Percentiles rank a stretch among this genome's conserved stretches.
Conservation (phyloP, 2,888 invertebrate genomes). For the Fissipunctia ypsillon region DNA sequence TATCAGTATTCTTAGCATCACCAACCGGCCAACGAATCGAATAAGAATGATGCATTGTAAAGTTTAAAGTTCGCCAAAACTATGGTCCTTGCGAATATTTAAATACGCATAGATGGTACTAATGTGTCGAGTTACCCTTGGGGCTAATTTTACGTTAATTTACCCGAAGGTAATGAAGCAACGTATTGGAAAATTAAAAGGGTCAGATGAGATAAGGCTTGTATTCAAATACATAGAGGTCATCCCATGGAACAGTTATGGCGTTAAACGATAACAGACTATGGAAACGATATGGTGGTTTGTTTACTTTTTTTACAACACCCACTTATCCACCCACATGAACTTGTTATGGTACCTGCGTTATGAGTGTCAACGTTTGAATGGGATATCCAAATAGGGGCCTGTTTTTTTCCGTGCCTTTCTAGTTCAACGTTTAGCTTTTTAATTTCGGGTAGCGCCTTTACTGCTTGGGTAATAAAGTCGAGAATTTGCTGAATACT, state of each 20-base stretch:
- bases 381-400: slow-evolving; percentile 67
- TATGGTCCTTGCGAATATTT: slow-evolving; percentile 76
- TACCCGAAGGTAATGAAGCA: slow-evolving; percentile 75
- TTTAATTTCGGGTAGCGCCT: slow-evolving; percentile 15
- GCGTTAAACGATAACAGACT: slow-evolving; percentile 54
- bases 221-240: slow-evolving; percentile 72
- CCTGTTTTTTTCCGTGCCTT: slow-evolving; percentile 50
- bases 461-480: slow-evolving; percentile 46
- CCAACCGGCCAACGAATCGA: slow-evolving; percentile 73
- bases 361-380: slow-evolving; percentile 78
- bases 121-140: slow-evolving; percentile 70
- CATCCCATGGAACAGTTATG: slow-evolving; percentile 56
- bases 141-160: slow-evolving; percentile 72
- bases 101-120: slow-evolving; percentile 67
- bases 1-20: slow-evolving; percentile 84
- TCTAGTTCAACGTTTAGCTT: slow-evolving; percentile 40
- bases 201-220: slow-evolving; percentile 69
- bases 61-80: slow-evolving; percentile 82
- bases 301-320: slow-evolving; percentile 81
- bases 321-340: slow-evolving; percentile 78
- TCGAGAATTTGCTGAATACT: slow-evolving; percentile 49
- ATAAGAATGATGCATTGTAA: slow-evolving; percentile 84
- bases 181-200: slow-evolving; percentile 83
- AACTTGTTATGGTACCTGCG: slow-evolving; percentile 77
- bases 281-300: slow-evolving; percentile 61